These are phyloP conservation scores for Lasiommata megera DNA, from an alignment of 2,888 invertebrate genomes.

Conservation along the genomic window DNA sequence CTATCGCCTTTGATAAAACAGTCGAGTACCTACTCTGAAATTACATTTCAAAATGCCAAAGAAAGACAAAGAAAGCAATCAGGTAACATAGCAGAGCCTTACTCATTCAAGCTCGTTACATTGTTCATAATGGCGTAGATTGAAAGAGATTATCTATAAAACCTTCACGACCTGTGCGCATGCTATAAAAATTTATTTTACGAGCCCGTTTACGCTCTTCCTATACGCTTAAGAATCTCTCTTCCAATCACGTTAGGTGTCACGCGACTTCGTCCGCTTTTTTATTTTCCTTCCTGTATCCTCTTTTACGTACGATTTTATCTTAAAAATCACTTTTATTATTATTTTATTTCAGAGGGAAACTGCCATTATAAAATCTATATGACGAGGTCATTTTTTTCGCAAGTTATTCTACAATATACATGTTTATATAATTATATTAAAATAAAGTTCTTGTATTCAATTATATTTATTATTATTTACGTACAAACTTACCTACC, in stretches of 20 bases:
- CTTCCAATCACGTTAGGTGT: constrained; percentile 5
- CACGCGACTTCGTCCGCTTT: no score
- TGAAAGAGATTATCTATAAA: constrained; percentile 29
- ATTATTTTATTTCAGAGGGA: no score
- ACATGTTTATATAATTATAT: no score
- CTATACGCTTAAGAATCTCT: constrained; percentile 16
- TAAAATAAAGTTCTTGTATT: no score
- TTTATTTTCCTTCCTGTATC: no score
- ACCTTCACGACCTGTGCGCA: constrained; percentile 23
- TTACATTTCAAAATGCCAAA: neutral
- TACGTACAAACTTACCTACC: no score
- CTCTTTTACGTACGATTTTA: no score
- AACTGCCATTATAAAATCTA: no score
- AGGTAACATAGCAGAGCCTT: neutral
- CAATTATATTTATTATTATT: no score
- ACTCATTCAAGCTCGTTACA: constrained; percentile 6
- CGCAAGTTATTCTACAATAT: no score
- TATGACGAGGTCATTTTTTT: no score
- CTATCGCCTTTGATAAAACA: neutral
- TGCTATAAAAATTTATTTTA: constrained; percentile 24
- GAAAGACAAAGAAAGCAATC: neutral
- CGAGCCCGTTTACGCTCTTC: constrained; percentile 16
- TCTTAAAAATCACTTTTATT: no score
- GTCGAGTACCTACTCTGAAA: neutral
- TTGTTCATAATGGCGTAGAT: constrained; percentile 23